A percentile compares a stretch with the other conserved stretches of the same genome.
Conservation (phyloP, 1,140 invertebrate species). For the Dysdera silvatica region DNA sequence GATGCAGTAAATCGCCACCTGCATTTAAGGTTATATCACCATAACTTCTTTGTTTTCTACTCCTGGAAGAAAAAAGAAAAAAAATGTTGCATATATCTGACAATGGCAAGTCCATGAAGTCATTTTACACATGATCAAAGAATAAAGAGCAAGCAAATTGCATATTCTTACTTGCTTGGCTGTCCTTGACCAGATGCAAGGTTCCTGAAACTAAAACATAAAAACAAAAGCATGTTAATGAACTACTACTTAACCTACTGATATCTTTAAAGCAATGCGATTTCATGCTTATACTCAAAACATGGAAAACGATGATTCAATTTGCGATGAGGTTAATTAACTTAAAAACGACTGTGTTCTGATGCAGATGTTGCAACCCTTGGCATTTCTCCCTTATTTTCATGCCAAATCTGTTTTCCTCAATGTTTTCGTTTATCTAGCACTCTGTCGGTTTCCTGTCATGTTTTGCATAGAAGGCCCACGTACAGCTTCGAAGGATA, state of each 20-base stretch:
- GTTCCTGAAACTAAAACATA: constrained; percentile 7
- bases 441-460: too few species aligned
- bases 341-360: too few species aligned
- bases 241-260: not conserved
- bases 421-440: too few species aligned
- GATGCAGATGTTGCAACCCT: not conserved
- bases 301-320: not conserved
- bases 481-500: too few species aligned
- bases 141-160: not conserved
- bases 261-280: not conserved
- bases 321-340: not conserved
- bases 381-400: not conserved
- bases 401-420: too few species aligned
- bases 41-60: constrained; percentile 6
- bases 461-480: too few species aligned
- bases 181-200: constrained; percentile 14
- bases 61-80: constrained; percentile 13
- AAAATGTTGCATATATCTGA: not conserved
- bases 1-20: constrained; percentile 47
- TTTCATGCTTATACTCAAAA: not conserved
- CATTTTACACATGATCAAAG: not conserved
- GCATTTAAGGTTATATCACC: constrained; percentile 24
- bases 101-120: not conserved
- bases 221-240: not conserved
- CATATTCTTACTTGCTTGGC: not conserved